Evolutionary conservation across 2,797 vertebrate genomes (phyloP), one percentile per base, ranked within the genome.

Genomic region (Balearica regulorum): DNA sequence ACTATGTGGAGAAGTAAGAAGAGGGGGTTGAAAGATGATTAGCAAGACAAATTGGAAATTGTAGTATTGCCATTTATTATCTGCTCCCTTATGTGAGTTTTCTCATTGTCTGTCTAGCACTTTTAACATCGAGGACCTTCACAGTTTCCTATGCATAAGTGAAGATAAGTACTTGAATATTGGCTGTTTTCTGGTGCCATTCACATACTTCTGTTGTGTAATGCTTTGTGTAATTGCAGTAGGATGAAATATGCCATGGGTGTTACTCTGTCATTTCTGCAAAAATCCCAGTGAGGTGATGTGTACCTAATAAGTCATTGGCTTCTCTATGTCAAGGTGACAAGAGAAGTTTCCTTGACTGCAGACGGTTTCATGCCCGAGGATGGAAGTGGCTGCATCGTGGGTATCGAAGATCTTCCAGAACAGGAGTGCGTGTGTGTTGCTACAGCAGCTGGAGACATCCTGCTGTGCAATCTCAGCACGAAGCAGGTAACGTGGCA

Each of bases 391-490:
- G 99, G 99, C 4, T 39, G 51, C 64, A 97, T 99, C 6, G 97
- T 99, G 15, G 99, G 98, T 20, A 96, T 99, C 1, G 98, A 99
- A 98, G 98, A 99, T 91, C 94, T 99, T 79, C 98, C 99, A 19
- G 99, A 99, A 60, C 98, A 98, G 18, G 99, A 99, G 83, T 98
- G 98, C 0, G 98, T 98, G 6, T 99, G 99, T 97, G 95, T 99
- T 96, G 99, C 99, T 83, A 99, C 99, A 19, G 97, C 98, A 17
- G 97, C 95, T 7, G 99, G 99, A 15, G 99, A 99, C 18, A 98
- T 99, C 53, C 89, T 99, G 24, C 97, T 99, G 16, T 99, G 98
- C 94, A 99, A 97, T 96, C 95, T 99, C 81, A 98, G 83, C 95
- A 98, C 98, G 0, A 97, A 97, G 57, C 98, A 99, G 99, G 99